Percentiles rank a stretch among this genome's conserved stretches.
Evolutionary conservation across 2,797 vertebrate genomes (phyloP).

Genomic region (Enteromius thamalakanensis): DNA sequence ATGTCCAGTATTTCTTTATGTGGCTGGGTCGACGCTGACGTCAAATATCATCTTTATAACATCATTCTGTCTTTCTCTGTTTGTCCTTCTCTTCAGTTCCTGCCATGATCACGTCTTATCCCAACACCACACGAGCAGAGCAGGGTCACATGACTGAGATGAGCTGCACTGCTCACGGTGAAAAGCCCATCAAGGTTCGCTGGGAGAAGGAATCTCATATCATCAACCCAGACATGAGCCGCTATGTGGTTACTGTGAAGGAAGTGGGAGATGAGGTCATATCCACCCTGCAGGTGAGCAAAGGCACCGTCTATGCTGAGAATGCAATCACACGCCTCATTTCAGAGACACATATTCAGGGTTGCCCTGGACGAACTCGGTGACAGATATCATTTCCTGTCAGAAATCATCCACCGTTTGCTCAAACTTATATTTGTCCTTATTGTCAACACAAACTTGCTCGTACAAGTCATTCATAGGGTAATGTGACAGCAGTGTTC

Average conservation of each 20-base stretch:
- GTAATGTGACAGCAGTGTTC: background rate
- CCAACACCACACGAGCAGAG: conserved; percentile 95
- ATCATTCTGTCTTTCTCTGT: background rate
- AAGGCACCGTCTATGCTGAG: background rate
- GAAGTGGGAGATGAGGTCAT: conserved; percentile 94
- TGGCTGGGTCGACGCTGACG: background rate
- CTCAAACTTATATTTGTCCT: background rate
- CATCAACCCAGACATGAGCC: conserved; percentile 97
- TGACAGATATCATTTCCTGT: background rate
- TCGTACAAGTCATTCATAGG: background rate
- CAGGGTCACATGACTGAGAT: conserved; percentile 97
- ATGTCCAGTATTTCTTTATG: background rate
- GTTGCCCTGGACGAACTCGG: background rate
- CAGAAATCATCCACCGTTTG: background rate
- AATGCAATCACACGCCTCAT: conserved; percentile 8
- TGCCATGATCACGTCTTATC: conserved; percentile 98
- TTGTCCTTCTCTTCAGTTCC: conserved; percentile 80
- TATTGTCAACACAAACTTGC: background rate
- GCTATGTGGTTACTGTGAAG: conserved; percentile 94
- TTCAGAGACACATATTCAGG: background rate
- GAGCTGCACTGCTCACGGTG: conserved; percentile 95
- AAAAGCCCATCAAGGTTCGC: conserved; percentile 98
- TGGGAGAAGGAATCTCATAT: conserved; percentile 99
- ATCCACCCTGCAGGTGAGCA: conserved; percentile 90
- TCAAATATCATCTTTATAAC: background rate